Percentiles rank a stretch among this genome's conserved stretches.
phyloP scores from a whole-genome alignment of 2,113 vertebrate genomes.

The Ameiurus melas region DNA sequence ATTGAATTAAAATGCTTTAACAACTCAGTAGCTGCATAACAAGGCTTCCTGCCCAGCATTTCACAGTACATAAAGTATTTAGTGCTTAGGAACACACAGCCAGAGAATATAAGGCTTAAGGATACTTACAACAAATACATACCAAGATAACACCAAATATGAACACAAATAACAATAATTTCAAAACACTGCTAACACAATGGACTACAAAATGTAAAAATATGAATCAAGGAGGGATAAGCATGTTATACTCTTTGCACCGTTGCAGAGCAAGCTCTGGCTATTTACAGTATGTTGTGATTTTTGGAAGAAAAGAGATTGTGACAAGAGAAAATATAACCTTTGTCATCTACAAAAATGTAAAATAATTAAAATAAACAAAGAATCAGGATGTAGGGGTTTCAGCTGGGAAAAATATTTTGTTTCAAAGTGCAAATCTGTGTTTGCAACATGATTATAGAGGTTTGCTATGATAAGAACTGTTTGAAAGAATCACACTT shows the following conservation, averaged over 20 bases:
- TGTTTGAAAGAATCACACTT: slow-evolving; percentile 44
- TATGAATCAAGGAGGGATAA: slow-evolving; percentile 3
- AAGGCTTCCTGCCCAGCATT: background rate
- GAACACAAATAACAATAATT: background rate
- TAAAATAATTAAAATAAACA: background rate
- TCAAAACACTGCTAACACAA: background rate
- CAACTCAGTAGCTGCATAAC: background rate
- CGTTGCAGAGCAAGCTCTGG: background rate
- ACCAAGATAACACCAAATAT: background rate
- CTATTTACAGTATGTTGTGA: background rate
- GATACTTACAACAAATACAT: background rate
- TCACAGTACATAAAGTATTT: background rate
- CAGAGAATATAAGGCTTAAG: background rate
- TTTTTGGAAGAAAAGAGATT: background rate
- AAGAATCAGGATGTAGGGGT: background rate
- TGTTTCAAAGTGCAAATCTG: slow-evolving; percentile 31
- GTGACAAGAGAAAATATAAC: background rate
- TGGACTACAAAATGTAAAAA: background rate
- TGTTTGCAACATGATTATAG: slow-evolving; percentile 19
- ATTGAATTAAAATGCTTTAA: background rate
- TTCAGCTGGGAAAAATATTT: background rate
- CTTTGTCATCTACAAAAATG: background rate
- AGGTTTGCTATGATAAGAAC: slow-evolving; percentile 32
- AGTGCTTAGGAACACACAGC: background rate
- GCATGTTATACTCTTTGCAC: background rate